Percentiles rank a stretch among this genome's conserved stretches.
These are phyloP conservation scores for Corydoras maculifer DNA, from an alignment of 2,113 vertebrate genomes.

Conservation along the genomic window DNA sequence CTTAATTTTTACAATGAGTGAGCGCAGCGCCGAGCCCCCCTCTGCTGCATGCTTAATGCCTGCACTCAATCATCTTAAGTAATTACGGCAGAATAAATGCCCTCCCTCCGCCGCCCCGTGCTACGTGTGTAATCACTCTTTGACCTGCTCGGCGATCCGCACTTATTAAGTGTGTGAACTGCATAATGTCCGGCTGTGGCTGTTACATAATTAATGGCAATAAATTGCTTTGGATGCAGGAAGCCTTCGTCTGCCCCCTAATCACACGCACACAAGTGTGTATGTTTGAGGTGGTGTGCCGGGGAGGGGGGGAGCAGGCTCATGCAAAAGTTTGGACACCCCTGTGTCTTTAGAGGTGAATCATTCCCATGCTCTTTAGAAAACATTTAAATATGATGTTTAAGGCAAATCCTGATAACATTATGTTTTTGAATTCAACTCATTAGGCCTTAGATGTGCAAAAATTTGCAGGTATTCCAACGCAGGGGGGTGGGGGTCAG, in stretches of 20 bases:
- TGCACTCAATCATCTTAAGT: constrained; percentile 84
- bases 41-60: constrained; percentile 64
- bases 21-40: constrained; percentile 62
- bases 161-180: constrained; percentile 87
- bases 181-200: constrained; percentile 71
- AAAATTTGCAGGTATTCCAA: too few relatives aligned
- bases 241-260: constrained; percentile 53
- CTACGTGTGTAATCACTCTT: constrained; percentile 83
- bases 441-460: too few relatives aligned
- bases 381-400: too few relatives aligned
- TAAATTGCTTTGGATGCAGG: constrained; percentile 60
- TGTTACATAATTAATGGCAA: constrained; percentile 80
- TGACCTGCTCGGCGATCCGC: constrained; percentile 87
- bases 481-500: too few relatives aligned
- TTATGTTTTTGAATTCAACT: too few relatives aligned
- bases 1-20: constrained; percentile 69
- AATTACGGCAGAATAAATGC: constrained; percentile 90
- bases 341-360: too few relatives aligned
- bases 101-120: constrained; percentile 78
- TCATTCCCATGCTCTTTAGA: too few relatives aligned
- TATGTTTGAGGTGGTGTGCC: background rate
- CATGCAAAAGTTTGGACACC: too few relatives aligned
- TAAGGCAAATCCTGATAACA: too few relatives aligned
- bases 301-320: too few relatives aligned
- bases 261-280: constrained; percentile 37